Evolutionary conservation across 2,888 invertebrate species (phyloP), one percentile per base, ranked within the genome.

Genomic region (Lordiphosa andalusiaca): DNA sequence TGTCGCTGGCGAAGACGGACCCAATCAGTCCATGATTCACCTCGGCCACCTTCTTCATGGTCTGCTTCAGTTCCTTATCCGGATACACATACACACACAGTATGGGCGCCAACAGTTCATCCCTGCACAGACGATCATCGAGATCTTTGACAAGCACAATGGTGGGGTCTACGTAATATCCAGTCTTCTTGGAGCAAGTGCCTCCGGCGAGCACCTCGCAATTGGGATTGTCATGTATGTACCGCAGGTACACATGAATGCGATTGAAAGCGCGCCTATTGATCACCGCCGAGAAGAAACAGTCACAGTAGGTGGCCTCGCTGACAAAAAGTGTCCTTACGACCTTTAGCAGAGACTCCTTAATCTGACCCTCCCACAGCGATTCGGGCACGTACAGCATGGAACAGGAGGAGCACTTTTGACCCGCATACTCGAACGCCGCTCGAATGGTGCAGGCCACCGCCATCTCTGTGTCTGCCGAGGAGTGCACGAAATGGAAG

Each of bases 331-430:
- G 89, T 68, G 93, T 91, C 36, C 92, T 90, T 3, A 93, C 91
- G 61, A 93, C 92, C 21, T 91, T 91, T 6, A 95, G 55, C 54
- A 99, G 90, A 0, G 94, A 93, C 74, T 93, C 90, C 78, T 68
- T 59, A 0, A 87, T 67, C 7, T 67, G 33, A 0, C 44, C 38
- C 36, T 70, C 56, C 95, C 96, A 97, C 46, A 97, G 88, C 1
- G 96, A 96, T 84, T 94, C 92, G 0, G 99, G 98, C 37, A 98
- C 94, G 89, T 98, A 99, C 90, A 98, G 92, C 85, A 99, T 92
- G 7, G 98, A 97, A 87, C 98, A 97, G 0, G 99, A 99, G 2
- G 98, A 98, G 89, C 99, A 99, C 89, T 99, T 99, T 88, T 99
- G 99, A 0, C 99, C 99, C 81, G 94, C 94, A 88, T 94, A 99